Conservation (phyloP, 2,888 invertebrate genomes). For the Thera britannica region DNA sequence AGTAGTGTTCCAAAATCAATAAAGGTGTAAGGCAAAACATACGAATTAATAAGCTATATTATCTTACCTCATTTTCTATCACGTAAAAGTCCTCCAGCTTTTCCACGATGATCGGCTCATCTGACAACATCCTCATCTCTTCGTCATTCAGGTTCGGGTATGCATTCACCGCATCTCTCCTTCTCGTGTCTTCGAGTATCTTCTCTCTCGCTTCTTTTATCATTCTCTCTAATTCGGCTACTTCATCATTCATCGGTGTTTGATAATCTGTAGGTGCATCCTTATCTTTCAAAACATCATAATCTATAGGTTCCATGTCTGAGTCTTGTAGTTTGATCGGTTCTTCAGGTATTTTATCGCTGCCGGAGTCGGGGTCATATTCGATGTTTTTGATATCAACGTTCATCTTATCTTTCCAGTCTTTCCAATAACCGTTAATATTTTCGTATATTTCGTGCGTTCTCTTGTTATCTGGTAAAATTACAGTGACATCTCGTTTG, state of each 20-base stretch:
- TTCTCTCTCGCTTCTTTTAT: slow-evolving; percentile 36
- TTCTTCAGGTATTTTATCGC: slow-evolving; percentile 31
- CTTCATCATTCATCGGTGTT: slow-evolving; percentile 24
- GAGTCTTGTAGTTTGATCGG: slow-evolving; percentile 30
- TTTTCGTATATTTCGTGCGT: slow-evolving; percentile 26
- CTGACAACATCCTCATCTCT: slow-evolving; percentile 68
- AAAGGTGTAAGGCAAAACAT: no score
- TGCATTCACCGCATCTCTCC: slow-evolving; percentile 29
- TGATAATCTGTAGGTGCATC: slow-evolving; percentile 36
- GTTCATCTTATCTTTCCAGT: slow-evolving; percentile 34
- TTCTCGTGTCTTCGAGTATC: slow-evolving; percentile 43
- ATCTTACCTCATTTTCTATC: slow-evolving; percentile 76
- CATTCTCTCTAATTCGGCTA: slow-evolving; percentile 38
- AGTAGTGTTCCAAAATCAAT: neutral
- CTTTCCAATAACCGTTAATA: slow-evolving; percentile 42
- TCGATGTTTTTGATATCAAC: slow-evolving; percentile 52
- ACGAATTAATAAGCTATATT: neutral
- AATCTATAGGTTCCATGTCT: slow-evolving; percentile 25
- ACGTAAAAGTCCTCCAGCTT: slow-evolving; percentile 51
- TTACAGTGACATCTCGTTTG: slow-evolving; percentile 46
- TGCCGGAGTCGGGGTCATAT: neutral
- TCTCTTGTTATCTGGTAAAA: slow-evolving; percentile 25
- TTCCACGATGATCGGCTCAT: slow-evolving; percentile 62
- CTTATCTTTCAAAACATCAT: slow-evolving; percentile 42
- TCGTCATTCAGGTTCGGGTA: slow-evolving; percentile 58